These are phyloP conservation scores for Epizoanthus illoricatus DNA, from an alignment of 92 coral and sea anemone genomes.

Conservation along the genomic window DNA sequence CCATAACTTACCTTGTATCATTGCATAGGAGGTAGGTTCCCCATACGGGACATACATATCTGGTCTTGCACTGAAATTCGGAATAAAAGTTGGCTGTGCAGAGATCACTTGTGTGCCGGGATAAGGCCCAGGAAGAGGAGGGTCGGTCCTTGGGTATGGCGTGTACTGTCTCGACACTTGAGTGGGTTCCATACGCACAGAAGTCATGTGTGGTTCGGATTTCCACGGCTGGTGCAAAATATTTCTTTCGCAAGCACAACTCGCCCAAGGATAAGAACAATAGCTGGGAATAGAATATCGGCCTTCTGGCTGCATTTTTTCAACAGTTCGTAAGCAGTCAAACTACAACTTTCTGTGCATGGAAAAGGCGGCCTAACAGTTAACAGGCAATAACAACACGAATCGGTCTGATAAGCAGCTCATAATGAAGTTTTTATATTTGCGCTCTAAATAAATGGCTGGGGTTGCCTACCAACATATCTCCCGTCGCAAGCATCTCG, in stretches of 20 bases:
- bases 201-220: conserved; percentile 14
- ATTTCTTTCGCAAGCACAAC: conserved; percentile 30
- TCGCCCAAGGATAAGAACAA: conserved; percentile 27
- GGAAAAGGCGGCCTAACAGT: background rate
- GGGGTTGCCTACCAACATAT: conserved; percentile 32
- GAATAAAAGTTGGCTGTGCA: background rate
- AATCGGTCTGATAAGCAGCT: background rate
- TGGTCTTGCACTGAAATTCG: conserved; percentile 19
- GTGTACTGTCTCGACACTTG: conserved; percentile 13
- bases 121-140: background rate
- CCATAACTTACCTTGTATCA: background rate
- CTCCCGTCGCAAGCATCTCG: conserved; percentile 6
- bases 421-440: conserved; percentile 40
- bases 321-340: background rate
- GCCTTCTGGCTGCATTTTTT: conserved; percentile 17
- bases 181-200: conserved; percentile 19
- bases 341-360: background rate
- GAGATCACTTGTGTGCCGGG: conserved; percentile 22
- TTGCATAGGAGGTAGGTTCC: conserved; percentile 14
- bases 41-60: conserved; percentile 20
- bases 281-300: conserved; percentile 22
- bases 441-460: conserved; percentile 35
- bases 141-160: conserved; percentile 15
- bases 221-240: conserved; percentile 25
- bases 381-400: background rate